A percentile compares a stretch with the other conserved stretches of the same genome.
Evolutionary conservation across 2,888 invertebrate genomes (phyloP).

Genomic region (Tigriopus californicus): DNA sequence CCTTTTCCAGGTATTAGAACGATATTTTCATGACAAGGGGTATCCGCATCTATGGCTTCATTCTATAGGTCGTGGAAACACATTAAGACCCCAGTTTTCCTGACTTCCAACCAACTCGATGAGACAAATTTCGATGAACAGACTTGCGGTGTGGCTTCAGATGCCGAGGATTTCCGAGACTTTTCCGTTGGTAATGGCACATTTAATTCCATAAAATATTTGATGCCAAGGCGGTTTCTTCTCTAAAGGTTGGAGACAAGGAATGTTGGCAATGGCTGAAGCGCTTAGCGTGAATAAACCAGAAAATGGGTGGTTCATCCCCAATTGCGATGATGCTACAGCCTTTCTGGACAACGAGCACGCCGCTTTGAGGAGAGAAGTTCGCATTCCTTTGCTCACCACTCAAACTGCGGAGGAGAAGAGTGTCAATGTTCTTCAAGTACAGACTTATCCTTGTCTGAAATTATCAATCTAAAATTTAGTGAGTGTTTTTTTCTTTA

Average conservation of each 20-base stretch:
- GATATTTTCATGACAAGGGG: no score
- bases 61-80: background rate
- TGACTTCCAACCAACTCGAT: background rate
- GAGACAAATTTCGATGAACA: background rate
- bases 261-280: background rate
- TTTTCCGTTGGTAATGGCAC: background rate
- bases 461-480: background rate
- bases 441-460: background rate
- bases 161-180: background rate
- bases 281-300: background rate
- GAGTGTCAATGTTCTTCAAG: background rate
- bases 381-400: background rate
- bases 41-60: no score
- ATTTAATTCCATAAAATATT: no score
- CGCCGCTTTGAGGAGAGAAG: background rate
- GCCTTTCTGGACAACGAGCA: background rate
- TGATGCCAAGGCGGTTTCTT: no score
- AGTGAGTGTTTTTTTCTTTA: no score
- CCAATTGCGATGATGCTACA: background rate
- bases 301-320: background rate
- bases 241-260: background rate
- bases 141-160: background rate
- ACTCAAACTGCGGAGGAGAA: background rate
- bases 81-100: background rate
- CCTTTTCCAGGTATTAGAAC: background rate